Evolutionary conservation across 1,140 invertebrate genomes (phyloP).

Genomic region (Kradibia gibbosae): DNA sequence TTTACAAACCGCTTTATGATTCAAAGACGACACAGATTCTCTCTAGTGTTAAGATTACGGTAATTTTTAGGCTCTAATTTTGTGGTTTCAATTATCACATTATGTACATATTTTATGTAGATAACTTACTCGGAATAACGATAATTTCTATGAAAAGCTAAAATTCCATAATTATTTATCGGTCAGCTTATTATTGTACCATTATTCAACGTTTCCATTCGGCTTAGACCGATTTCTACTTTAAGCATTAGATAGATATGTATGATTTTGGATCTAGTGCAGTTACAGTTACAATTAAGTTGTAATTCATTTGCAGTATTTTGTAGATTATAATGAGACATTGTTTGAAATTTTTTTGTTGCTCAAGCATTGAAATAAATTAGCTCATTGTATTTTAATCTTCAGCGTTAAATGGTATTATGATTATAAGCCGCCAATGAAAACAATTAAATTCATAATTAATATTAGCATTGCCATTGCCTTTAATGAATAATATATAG

Average conservation of each 20-base stretch:
- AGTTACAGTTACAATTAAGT: not conserved
- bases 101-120: not conserved
- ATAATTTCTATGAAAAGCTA: not conserved
- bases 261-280: not conserved
- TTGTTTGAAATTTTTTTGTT: slow-evolving; percentile 11
- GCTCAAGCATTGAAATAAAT: not conserved
- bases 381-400: not conserved
- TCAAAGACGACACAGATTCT: slow-evolving; percentile 2
- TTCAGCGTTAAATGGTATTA: not conserved
- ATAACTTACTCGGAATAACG: not conserved
- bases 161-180: not conserved
- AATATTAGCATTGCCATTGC: not conserved
- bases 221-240: not conserved
- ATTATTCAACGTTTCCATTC: not conserved
- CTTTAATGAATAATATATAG: not conserved
- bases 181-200: not conserved
- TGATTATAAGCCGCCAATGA: not conserved
- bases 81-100: slow-evolving; percentile 7
- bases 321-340: not conserved
- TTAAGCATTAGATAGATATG: not conserved
- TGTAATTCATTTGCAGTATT: not conserved
- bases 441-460: not conserved
- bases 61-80: not conserved
- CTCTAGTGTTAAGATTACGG: slow-evolving; percentile 10
- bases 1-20: slow-evolving; percentile 1